Conservation (phyloP, 1,140 invertebrate species). For the Zelostemma sp. region DNA sequence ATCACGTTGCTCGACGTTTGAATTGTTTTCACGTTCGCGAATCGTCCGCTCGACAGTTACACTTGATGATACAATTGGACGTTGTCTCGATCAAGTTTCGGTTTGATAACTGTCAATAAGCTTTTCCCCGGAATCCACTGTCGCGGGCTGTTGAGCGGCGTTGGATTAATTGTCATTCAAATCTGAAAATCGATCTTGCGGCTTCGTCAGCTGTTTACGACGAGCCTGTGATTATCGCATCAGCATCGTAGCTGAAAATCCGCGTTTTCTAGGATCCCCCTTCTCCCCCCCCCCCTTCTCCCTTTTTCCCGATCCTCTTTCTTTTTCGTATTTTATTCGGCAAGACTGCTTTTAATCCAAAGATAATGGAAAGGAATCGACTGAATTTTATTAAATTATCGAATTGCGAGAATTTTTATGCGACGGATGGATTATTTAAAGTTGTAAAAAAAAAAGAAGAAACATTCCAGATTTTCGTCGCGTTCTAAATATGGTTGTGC, state of each 20-base stretch:
- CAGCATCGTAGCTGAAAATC: conserved; percentile 22
- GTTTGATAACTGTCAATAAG: too few species aligned
- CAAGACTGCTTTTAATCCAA: conserved; percentile 68
- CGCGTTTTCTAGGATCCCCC: conserved; percentile 17
- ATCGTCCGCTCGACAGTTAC: conserved; percentile 2
- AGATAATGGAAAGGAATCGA: conserved; percentile 60
- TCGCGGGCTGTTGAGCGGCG: neutral
- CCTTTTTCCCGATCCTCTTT: neutral
- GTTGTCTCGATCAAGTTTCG: neutral
- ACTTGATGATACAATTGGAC: too few species aligned
- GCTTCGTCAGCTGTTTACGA: conserved; percentile 14
- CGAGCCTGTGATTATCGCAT: conserved; percentile 31
- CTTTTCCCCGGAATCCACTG: too few species aligned
- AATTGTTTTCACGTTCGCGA: too few species aligned
- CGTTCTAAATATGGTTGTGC: conserved; percentile 22
- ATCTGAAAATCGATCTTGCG: conserved; percentile 6
- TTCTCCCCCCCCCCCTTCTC: conserved; percentile 8
- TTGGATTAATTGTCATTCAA: conserved; percentile 9
- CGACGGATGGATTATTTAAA: conserved; percentile 28
- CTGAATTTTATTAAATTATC: conserved; percentile 40
- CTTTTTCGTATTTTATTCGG: conserved; percentile 22
- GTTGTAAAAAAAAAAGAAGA: conserved; percentile 31
- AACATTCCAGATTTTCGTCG: conserved; percentile 44
- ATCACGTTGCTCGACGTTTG: too few species aligned
- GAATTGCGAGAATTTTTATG: conserved; percentile 38